These are phyloP conservation scores for Charaxes varanes DNA, from an alignment of 1,140 invertebrate species.

Conservation along the genomic window DNA sequence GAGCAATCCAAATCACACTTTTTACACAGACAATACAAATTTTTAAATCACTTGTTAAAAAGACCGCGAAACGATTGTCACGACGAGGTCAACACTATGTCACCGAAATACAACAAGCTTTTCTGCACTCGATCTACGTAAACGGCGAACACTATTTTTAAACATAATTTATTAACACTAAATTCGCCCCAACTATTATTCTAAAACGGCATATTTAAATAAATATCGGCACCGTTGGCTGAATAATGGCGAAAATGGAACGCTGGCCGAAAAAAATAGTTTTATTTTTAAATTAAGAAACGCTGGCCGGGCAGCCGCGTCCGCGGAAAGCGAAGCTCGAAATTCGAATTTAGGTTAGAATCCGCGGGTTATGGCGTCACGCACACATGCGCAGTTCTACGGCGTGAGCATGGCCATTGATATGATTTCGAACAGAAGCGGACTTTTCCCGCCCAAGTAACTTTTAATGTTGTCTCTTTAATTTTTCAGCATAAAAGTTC, in stretches of 20 bases:
- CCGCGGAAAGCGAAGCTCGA: constrained; percentile 52
- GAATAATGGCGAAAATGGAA: constrained; percentile 20
- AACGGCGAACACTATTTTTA: constrained; percentile 42
- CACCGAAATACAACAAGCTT: constrained; percentile 37
- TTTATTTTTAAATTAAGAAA: constrained; percentile 59
- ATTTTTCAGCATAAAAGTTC: not conserved
- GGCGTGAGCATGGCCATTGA: constrained; percentile 36
- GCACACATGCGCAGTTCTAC: constrained; percentile 55
- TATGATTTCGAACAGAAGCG: constrained; percentile 11
- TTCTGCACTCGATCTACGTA: constrained; percentile 24
- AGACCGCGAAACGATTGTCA: constrained; percentile 39
- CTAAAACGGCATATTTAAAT: constrained; percentile 7
- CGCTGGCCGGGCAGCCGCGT: constrained; percentile 48
- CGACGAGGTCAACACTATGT: constrained; percentile 36
- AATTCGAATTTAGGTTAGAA: constrained; percentile 70
- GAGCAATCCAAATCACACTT: constrained; percentile 20
- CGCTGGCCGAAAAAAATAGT: constrained; percentile 38
- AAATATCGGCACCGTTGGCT: constrained; percentile 7
- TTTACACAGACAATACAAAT: constrained; percentile 19
- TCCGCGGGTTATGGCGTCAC: constrained; percentile 61
- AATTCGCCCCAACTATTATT: not conserved
- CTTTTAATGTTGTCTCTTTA: not conserved
- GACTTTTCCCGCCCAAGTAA: constrained; percentile 11
- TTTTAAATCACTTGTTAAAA: constrained; percentile 25
- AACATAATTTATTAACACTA: constrained; percentile 32